These are phyloP conservation scores for Isaurus tuberculatus DNA, from an alignment of 92 coral and sea anemone genomes.

Conservation along the genomic window DNA sequence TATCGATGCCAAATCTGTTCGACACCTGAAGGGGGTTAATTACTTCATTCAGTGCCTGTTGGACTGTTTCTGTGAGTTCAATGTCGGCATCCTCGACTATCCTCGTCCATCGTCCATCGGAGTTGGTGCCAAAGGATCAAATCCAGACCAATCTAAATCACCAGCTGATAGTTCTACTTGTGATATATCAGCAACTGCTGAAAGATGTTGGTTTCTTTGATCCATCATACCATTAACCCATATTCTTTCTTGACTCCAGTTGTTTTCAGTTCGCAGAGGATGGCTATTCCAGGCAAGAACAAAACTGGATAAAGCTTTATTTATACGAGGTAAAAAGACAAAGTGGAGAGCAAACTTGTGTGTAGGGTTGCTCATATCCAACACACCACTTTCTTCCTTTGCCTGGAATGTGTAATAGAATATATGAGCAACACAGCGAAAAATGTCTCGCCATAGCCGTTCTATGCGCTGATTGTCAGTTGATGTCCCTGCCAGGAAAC, in stretches of 20 bases:
- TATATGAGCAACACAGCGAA: constrained; percentile 58
- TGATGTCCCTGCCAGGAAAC: constrained; percentile 62
- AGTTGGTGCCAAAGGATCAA: constrained; percentile 51
- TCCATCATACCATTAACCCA: constrained; percentile 61
- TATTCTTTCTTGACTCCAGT: constrained; percentile 64
- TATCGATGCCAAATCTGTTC: constrained; percentile 59
- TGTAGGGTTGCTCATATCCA: constrained; percentile 49
- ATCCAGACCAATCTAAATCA: constrained; percentile 59
- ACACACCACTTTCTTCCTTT: constrained; percentile 58
- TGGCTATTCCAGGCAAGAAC: constrained; percentile 67
- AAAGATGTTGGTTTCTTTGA: constrained; percentile 48
- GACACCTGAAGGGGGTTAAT: constrained; percentile 55
- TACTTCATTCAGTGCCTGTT: constrained; percentile 37
- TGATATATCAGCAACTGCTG: constrained; percentile 61
- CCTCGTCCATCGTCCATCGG: constrained; percentile 46
- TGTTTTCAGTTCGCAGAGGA: constrained; percentile 62
- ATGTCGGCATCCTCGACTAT: constrained; percentile 48
- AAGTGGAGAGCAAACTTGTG: constrained; percentile 62
- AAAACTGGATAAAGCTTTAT: constrained; percentile 54
- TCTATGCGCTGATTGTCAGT: constrained; percentile 59
- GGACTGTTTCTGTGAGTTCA: constrained; percentile 38
- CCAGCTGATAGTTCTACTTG: constrained; percentile 8
- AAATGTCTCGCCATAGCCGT: constrained; percentile 68
- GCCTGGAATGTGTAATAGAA: constrained; percentile 64
- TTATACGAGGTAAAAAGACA: constrained; percentile 55